These are phyloP conservation scores for Drosophila lacteicornis DNA, from an alignment of 1,140 invertebrate species.

Conservation along the genomic window DNA sequence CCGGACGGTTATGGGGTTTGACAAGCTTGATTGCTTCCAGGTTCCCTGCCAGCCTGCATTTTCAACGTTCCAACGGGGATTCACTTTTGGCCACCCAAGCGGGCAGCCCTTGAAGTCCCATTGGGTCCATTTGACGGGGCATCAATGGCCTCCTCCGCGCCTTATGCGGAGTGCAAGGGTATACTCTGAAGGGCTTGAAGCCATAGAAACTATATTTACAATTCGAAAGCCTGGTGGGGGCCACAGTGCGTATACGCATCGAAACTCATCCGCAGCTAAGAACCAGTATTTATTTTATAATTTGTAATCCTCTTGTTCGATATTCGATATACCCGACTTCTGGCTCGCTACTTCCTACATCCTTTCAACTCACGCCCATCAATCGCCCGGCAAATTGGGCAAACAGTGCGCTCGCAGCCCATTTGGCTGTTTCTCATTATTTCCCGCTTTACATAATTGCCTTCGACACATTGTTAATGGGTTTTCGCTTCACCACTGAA, in stretches of 20 bases:
- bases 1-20: slow-evolving; percentile 51
- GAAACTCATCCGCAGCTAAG: too few species aligned
- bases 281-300: too few species aligned
- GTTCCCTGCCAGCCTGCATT: slow-evolving; percentile 2
- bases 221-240: background rate
- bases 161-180: background rate
- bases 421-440: slow-evolving; percentile 52
- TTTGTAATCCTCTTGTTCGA: too few species aligned
- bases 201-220: background rate
- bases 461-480: slow-evolving; percentile 25
- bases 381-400: slow-evolving; percentile 44
- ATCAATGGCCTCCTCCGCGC: background rate
- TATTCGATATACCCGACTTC: slow-evolving; percentile 9
- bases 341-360: background rate
- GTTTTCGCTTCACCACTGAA: background rate
- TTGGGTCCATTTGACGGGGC: background rate
- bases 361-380: background rate
- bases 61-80: slow-evolving; percentile 13
- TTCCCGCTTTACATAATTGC: slow-evolving; percentile 67
- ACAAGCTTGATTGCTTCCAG: slow-evolving; percentile 53
- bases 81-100: slow-evolving; percentile 8
- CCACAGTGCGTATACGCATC: slow-evolving; percentile 7
- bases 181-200: background rate
- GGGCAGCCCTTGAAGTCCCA: slow-evolving; percentile 4
- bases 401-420: slow-evolving; percentile 40